phyloP scores from a whole-genome alignment of 2,888 invertebrate genomes.

The Caenorhabditis zanzibari region DNA sequence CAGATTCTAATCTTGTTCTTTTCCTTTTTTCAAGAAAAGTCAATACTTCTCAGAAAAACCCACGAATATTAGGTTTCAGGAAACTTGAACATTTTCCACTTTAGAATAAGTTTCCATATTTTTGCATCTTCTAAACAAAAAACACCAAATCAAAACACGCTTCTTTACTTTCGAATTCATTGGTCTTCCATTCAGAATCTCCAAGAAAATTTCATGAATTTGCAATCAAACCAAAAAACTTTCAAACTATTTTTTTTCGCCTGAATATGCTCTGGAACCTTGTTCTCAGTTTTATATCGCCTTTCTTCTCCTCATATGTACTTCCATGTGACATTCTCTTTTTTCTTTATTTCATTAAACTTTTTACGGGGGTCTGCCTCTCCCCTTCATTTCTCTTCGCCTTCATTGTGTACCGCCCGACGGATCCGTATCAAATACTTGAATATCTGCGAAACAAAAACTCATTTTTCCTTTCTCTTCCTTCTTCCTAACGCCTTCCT shows the following conservation, averaged over 20 bases:
- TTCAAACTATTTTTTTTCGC: background rate
- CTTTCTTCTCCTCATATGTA: background rate
- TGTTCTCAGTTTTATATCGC: background rate
- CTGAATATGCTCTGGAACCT: background rate
- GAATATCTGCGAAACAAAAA: constrained; percentile 51
- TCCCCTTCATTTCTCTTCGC: background rate
- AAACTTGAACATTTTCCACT: constrained; percentile 6
- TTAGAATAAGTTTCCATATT: too few relatives aligned
- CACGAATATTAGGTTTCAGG: constrained; percentile 12
- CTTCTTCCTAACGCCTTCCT: constrained; percentile 9
- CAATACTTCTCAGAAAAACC: background rate
- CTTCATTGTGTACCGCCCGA: background rate
- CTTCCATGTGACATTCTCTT: background rate
- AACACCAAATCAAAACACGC: constrained; percentile 5
- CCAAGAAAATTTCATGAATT: constrained; percentile 22
- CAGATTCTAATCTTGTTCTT: background rate
- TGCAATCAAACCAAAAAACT: constrained; percentile 12
- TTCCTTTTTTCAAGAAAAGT: background rate
- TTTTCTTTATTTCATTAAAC: constrained; percentile 36
- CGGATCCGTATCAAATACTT: constrained; percentile 34
- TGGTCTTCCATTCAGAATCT: constrained; percentile 10
- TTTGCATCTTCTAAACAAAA: too few relatives aligned
- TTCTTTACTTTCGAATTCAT: constrained; percentile 19
- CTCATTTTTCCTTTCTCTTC: constrained; percentile 24
- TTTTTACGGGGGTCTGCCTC: background rate